These are phyloP conservation scores for Frieseomelitta varia DNA, from an alignment of 1,140 invertebrate species.

Conservation along the genomic window DNA sequence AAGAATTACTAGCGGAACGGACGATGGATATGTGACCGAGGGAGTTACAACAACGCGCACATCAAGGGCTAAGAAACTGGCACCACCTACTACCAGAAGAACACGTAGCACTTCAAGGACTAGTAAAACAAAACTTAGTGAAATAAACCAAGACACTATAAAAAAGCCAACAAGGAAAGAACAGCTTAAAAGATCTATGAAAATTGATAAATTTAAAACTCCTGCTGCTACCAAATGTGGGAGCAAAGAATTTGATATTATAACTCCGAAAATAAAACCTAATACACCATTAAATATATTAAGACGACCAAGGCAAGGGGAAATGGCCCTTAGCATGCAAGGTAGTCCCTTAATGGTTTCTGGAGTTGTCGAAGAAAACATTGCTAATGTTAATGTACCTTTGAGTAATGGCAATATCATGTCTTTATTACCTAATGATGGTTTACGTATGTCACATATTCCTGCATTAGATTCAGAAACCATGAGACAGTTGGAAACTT, in stretches of 20 bases:
- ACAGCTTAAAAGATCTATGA: not conserved
- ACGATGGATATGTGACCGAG: constrained; percentile 74
- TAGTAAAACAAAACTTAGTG: constrained; percentile 53
- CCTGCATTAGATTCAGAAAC: constrained; percentile 82
- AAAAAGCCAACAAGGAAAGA: constrained; percentile 29
- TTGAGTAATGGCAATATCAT: constrained; percentile 84
- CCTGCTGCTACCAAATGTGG: constrained; percentile 59
- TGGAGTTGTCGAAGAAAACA: constrained; percentile 77
- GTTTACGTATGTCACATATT: constrained; percentile 83
- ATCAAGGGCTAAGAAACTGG: constrained; percentile 41
- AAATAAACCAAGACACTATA: constrained; percentile 44
- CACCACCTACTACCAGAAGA: constrained; percentile 11
- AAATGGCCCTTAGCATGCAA: constrained; percentile 86
- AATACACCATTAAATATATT: constrained; percentile 84
- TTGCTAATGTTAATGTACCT: constrained; percentile 86
- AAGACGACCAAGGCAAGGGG: constrained; percentile 84
- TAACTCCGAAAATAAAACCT: constrained; percentile 82
- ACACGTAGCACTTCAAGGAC: constrained; percentile 60
- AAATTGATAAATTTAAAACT: constrained; percentile 66
- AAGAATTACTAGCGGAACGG: constrained; percentile 55
- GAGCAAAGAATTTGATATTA: constrained; percentile 45
- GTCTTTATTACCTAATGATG: constrained; percentile 83
- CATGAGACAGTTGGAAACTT: constrained; percentile 82
- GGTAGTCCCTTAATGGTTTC: constrained; percentile 86
- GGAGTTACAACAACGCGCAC: constrained; percentile 41